phyloP scores from a whole-genome alignment of 35 echinoderm and acorn worm genomes.

The Apostichopus japonicus region DNA sequence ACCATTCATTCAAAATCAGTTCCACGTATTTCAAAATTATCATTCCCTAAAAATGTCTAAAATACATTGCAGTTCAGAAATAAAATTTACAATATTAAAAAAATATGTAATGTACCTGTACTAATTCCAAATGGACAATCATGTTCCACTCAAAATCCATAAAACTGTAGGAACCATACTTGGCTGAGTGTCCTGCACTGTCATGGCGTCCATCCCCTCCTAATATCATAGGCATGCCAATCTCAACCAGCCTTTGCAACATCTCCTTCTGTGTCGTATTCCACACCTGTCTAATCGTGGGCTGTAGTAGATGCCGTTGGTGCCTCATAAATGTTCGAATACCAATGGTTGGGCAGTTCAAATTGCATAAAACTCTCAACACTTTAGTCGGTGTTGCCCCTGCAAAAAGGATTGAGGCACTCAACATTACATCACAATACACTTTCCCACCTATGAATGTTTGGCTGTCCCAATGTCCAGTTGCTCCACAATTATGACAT shows the following conservation, averaged over 20 bases:
- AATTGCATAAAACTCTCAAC: slow-evolving; percentile 18
- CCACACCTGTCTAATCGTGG: slow-evolving; percentile 45
- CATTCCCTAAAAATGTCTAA: neutral
- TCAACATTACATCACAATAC: slow-evolving; percentile 35
- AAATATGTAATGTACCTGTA: slow-evolving; percentile 40
- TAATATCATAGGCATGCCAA: neutral
- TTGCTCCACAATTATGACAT: neutral
- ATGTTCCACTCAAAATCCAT: slow-evolving; percentile 62
- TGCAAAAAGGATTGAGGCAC: slow-evolving; percentile 55
- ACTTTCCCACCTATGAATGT: neutral
- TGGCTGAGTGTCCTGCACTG: slow-evolving; percentile 69
- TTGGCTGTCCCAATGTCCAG: neutral
- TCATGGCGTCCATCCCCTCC: slow-evolving; percentile 56
- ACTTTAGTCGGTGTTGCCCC: slow-evolving; percentile 48
- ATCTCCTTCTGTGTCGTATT: neutral
- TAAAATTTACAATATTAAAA: neutral
- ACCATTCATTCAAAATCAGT: neutral
- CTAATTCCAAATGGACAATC: slow-evolving; percentile 49
- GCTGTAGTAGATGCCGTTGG: slow-evolving; percentile 49
- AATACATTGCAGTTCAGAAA: neutral
- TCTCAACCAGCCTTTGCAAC: neutral
- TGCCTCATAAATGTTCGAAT: slow-evolving; percentile 41
- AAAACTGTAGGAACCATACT: slow-evolving; percentile 57
- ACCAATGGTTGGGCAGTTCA: slow-evolving; percentile 22
- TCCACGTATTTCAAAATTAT: neutral